Percentiles rank a stretch among this genome's conserved stretches.
These are phyloP conservation scores for Dermochelys coriacea DNA, from an alignment of 2,797 vertebrate species.

Conservation along the genomic window DNA sequence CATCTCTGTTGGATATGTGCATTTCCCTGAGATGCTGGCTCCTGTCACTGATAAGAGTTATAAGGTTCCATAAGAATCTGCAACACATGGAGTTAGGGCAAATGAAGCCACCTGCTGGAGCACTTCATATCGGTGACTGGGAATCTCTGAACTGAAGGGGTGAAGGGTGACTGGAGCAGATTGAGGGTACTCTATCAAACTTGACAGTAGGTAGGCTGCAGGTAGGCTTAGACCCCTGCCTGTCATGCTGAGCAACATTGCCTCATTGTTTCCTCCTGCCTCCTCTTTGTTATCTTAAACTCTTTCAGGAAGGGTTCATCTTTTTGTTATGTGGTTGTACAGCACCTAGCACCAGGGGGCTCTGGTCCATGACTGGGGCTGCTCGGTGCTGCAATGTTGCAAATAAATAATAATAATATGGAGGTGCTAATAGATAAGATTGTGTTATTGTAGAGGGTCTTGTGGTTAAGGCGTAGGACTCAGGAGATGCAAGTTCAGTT, in stretches of 20 bases:
- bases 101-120: accelerated
- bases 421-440: background rate
- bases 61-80: background rate
- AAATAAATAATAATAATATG: background rate
- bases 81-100: accelerated
- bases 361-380: background rate
- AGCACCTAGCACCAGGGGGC: background rate
- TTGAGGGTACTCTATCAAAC: background rate
- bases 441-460: background rate
- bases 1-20: background rate
- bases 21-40: background rate
- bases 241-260: background rate
- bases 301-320: background rate
- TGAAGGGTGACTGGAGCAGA: background rate
- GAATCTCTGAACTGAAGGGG: background rate
- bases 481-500: background rate
- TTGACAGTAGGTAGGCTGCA: background rate
- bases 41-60: background rate
- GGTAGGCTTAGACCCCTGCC: background rate
- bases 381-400: background rate
- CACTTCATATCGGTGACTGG: background rate
- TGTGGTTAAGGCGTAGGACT: background rate
- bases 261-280: background rate
- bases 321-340: background rate
- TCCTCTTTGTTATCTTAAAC: background rate